Conservation (phyloP, 1,140 invertebrate genomes). For the Drosophila bocqueti region DNA sequence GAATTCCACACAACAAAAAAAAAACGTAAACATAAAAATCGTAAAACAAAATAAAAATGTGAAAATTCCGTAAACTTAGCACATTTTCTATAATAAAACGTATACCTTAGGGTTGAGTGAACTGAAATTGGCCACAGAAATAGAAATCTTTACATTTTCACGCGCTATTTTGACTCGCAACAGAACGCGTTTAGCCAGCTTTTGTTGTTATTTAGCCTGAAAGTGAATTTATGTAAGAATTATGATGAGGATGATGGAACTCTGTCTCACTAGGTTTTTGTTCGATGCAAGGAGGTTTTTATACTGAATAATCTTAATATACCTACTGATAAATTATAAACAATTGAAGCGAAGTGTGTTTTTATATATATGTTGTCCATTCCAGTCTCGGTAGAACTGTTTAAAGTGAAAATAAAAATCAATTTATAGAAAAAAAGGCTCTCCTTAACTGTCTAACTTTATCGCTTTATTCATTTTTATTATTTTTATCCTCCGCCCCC, state of each 20-base stretch:
- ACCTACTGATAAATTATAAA: slow-evolving; percentile 66
- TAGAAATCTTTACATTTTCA: slow-evolving; percentile 39
- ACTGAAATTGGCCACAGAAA: slow-evolving; percentile 45
- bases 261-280: slow-evolving; percentile 49
- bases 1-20: slow-evolving; percentile 35
- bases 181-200: slow-evolving; percentile 35
- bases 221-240: slow-evolving; percentile 62
- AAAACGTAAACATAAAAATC: slow-evolving; percentile 33
- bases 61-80: slow-evolving; percentile 70
- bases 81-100: slow-evolving; percentile 53
- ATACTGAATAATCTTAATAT: slow-evolving; percentile 70
- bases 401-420: slow-evolving; percentile 68
- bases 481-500: slow-evolving; percentile 29
- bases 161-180: slow-evolving; percentile 16
- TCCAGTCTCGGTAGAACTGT: slow-evolving; percentile 74
- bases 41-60: slow-evolving; percentile 35
- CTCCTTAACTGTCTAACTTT: slow-evolving; percentile 26
- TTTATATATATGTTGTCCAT: slow-evolving; percentile 66
- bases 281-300: slow-evolving; percentile 59
- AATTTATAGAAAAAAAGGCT: slow-evolving; percentile 61
- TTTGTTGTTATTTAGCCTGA: slow-evolving; percentile 66
- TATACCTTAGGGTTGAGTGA: slow-evolving; percentile 25
- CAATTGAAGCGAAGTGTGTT: slow-evolving; percentile 57
- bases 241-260: slow-evolving; percentile 18
- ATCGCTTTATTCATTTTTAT: slow-evolving; percentile 38